Evolutionary conservation across 30 jellyfish, hydroid and myxozoan genomes (phyloP), one percentile per base, ranked within the genome.

Genomic region (Calvadosia cruxmelitensis): DNA sequence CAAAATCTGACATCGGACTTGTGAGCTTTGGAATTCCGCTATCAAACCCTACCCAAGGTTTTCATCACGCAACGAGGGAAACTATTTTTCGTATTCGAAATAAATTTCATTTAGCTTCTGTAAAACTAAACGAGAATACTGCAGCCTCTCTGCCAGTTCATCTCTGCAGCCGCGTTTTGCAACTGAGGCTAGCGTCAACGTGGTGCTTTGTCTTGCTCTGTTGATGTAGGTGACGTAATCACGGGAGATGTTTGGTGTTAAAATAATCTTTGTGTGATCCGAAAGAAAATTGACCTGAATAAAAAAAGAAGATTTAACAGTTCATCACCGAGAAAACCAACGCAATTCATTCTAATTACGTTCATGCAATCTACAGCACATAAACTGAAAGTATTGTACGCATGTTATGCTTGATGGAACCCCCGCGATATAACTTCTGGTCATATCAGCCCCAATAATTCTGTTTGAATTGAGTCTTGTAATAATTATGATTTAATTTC

Each of bases 91-190:
- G 33, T 63, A 75, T 49, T 86, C 94, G 10, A 79, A 67, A 61
- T 86, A 86, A 27, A 86, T 85, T 31, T 86, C 96, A 5, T 87
- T 76, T 49, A 86, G 84, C 71, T 86, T 86, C 66, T 86, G 96
- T 33, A 86, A 66, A 20, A 86, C 96, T 93, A 86, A 76, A n/a
- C 84, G 81, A 61, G 93, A 86, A 73, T 86, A 86, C 33, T 86
- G 92, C 10, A 86, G 83, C 68, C 96, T 70, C 52, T 86, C 96
- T 52, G 84, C 80, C 15, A 86, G 51, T 20, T 86, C 96, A 29
- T 86, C 96, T 30, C 67, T 78, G 63, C 96, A 86, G 34, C 96
- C 96, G 74, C 84, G 84, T 34, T 81, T 79, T 7, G 96, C 72
- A 33, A 86, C 74, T 26, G 75, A 70, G 15, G 52, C 72, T 29